These are phyloP conservation scores for Anthopleura xanthogrammica DNA, from an alignment of 92 coral and sea anemone species.

Conservation along the genomic window DNA sequence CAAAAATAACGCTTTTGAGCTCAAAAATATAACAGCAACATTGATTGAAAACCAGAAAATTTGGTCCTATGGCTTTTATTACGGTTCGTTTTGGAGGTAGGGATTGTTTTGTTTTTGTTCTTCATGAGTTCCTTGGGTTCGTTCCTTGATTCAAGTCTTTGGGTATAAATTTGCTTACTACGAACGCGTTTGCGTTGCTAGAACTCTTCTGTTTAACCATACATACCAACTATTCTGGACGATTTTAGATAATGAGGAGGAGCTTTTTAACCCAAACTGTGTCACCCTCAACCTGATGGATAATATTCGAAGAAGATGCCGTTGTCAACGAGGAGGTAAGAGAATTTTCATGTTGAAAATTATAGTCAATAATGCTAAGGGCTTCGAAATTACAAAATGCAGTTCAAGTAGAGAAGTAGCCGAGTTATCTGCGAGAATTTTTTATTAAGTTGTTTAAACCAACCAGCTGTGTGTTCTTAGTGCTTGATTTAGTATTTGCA, in stretches of 20 bases:
- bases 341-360: not conserved
- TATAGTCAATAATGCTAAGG: too few species aligned
- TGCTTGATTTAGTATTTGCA: too few species aligned
- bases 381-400: too few species aligned
- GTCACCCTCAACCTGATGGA: slow-evolving; percentile 79
- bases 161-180: not conserved
- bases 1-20: not conserved
- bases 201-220: not conserved
- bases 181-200: not conserved
- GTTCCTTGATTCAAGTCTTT: too few species aligned
- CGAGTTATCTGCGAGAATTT: too few species aligned
- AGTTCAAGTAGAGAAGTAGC: too few species aligned
- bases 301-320: slow-evolving; percentile 69
- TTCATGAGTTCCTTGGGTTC: too few species aligned
- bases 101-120: too few species aligned
- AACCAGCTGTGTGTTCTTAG: too few species aligned
- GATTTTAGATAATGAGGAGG: slow-evolving; percentile 70
- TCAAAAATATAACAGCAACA: not conserved
- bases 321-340: slow-evolving; percentile 84
- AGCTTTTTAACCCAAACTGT: slow-evolving; percentile 80
- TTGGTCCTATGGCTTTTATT: slow-evolving; percentile 61
- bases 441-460: too few species aligned
- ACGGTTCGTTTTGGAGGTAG: slow-evolving; percentile 86
- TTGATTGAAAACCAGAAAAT: not conserved
- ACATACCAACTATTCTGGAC: not conserved